These are phyloP conservation scores for Tortrix viridana DNA, from an alignment of 2,888 invertebrate species.

Conservation along the genomic window DNA sequence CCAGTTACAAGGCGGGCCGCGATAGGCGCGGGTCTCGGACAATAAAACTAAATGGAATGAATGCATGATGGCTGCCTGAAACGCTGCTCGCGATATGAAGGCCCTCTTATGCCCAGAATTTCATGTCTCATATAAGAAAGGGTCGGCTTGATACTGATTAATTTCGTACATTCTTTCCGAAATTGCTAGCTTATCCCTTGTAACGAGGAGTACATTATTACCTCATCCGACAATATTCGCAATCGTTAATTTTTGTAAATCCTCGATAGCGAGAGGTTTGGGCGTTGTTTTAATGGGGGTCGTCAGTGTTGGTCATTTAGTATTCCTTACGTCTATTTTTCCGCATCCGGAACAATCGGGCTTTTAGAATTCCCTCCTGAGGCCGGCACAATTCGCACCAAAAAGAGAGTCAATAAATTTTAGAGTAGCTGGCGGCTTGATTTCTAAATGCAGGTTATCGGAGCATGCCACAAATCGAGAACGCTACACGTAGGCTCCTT, in stretches of 20 bases:
- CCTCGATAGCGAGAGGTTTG: neutral
- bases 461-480: slow-evolving; percentile 80
- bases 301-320: slow-evolving; percentile 48
- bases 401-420: slow-evolving; percentile 79
- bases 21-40: slow-evolving; percentile 82
- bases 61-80: slow-evolving; percentile 79
- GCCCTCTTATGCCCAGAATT: slow-evolving; percentile 63
- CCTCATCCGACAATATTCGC: slow-evolving; percentile 34
- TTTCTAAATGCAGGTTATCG: slow-evolving; percentile 84
- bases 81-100: slow-evolving; percentile 72
- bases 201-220: slow-evolving; percentile 44
- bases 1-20: slow-evolving; percentile 76
- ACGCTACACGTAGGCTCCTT: slow-evolving; percentile 75
- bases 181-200: slow-evolving; percentile 54
- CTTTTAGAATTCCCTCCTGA: slow-evolving; percentile 63
- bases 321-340: slow-evolving; percentile 60
- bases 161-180: slow-evolving; percentile 56
- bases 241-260: slow-evolving; percentile 21
- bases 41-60: slow-evolving; percentile 85
- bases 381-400: slow-evolving; percentile 61
- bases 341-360: slow-evolving; percentile 52
- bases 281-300: slow-evolving; percentile 45
- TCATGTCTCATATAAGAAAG: slow-evolving; percentile 66
- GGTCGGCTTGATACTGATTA: slow-evolving; percentile 66
- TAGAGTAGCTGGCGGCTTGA: slow-evolving; percentile 74